phyloP scores from a whole-genome alignment of 2,113 vertebrate genomes.

The Plecotus auritus region DNA sequence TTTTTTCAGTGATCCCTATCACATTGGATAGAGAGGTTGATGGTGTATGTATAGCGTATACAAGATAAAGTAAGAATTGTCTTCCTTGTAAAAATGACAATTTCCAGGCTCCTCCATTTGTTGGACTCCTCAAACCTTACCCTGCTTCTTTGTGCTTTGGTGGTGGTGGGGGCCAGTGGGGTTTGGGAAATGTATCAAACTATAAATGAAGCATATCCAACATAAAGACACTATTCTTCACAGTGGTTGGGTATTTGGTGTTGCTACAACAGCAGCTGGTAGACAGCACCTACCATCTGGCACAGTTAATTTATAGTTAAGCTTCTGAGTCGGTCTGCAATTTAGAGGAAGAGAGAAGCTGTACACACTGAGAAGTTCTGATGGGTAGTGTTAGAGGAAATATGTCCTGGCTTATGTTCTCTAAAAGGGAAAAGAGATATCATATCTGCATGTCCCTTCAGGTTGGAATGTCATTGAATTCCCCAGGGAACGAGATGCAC shows the following conservation, averaged over 20 bases:
- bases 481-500: not conserved
- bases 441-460: not conserved
- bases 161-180: not conserved
- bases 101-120: not conserved
- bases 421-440: not conserved
- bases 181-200: not conserved
- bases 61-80: not conserved
- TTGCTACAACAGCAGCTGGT: not conserved
- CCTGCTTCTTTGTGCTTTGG: not conserved
- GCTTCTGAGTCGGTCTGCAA: not conserved
- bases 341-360: not conserved
- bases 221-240: not conserved
- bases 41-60: not conserved
- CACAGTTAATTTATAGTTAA: not conserved
- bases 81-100: not conserved
- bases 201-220: not conserved
- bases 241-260: not conserved
- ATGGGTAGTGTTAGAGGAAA: not conserved
- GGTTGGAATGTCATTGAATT: not conserved
- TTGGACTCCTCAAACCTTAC: not conserved
- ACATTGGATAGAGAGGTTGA: not conserved
- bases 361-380: not conserved
- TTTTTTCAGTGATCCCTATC: not conserved
- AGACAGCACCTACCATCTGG: not conserved
- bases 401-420: not conserved